These are phyloP conservation scores for Lineus longissimus DNA, from an alignment of 1,140 invertebrate species.

Conservation along the genomic window DNA sequence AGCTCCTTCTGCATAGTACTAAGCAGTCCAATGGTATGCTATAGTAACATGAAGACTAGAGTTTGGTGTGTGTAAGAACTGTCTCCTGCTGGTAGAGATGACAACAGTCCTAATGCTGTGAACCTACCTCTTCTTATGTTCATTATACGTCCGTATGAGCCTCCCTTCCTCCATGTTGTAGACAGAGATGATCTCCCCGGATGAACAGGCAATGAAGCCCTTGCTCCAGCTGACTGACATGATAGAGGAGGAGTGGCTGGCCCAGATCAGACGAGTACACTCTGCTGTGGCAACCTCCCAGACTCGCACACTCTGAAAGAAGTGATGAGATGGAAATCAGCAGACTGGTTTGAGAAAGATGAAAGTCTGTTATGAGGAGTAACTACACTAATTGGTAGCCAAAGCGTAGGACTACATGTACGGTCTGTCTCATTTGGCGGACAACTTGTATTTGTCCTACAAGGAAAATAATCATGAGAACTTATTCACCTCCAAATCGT, in stretches of 20 bases:
- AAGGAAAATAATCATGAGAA: background rate
- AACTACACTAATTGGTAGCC: too few relatives aligned
- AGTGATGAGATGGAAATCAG: background rate
- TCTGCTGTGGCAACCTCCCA: conserved; percentile 29
- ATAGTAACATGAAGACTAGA: too few relatives aligned
- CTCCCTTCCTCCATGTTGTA: conserved; percentile 31
- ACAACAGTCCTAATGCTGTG: too few relatives aligned
- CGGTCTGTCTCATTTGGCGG: background rate
- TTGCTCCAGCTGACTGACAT: conserved; percentile 41
- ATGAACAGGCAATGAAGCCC: conserved; percentile 37
- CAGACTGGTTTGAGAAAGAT: background rate
- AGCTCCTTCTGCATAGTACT: too few relatives aligned
- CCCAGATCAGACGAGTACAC: conserved; percentile 31
- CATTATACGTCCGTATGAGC: conserved; percentile 30
- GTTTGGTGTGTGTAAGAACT: background rate
- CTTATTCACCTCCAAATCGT: background rate
- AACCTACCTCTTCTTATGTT: conserved; percentile 36
- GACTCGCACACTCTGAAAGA: conserved; percentile 30
- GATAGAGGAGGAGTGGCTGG: conserved; percentile 32
- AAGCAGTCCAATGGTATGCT: too few relatives aligned
- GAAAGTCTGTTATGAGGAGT: too few relatives aligned
- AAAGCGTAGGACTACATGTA: too few relatives aligned
- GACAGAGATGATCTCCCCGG: conserved; percentile 33
- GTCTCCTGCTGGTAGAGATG: background rate
- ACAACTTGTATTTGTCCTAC: background rate